phyloP scores from a whole-genome alignment of 2,888 invertebrate genomes.

The Polydrusus tereticollis region DNA sequence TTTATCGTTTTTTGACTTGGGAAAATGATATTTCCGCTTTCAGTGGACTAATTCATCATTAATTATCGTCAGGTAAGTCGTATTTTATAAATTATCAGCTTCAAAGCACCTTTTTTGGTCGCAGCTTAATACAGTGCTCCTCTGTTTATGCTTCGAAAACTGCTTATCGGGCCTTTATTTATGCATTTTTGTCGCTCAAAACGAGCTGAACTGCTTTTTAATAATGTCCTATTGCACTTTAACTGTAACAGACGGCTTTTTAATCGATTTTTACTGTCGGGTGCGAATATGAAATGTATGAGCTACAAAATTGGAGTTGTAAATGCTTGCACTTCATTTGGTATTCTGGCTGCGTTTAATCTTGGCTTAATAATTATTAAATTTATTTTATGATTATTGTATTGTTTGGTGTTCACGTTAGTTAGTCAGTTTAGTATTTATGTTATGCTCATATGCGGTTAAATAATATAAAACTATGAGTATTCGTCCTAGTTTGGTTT shows the following conservation, averaged over 20 bases:
- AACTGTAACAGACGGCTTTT: slow-evolving; percentile 10
- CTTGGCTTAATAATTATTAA: slow-evolving; percentile 35
- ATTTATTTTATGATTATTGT: slow-evolving; percentile 21
- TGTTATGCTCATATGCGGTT: not conserved
- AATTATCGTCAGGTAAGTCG: slow-evolving; percentile 41
- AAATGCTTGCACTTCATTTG: slow-evolving; percentile 21
- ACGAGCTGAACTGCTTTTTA: slow-evolving; percentile 17
- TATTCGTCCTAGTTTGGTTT: no score
- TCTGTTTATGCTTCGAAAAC: slow-evolving; percentile 27
- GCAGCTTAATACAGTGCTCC: not conserved
- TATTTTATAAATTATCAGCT: not conserved
- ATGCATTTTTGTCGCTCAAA: slow-evolving; percentile 24
- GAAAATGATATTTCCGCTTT: slow-evolving; percentile 16
- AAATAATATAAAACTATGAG: no score
- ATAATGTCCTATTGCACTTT: slow-evolving; percentile 11
- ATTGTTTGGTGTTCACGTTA: slow-evolving; percentile 1
- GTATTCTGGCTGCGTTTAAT: slow-evolving; percentile 22
- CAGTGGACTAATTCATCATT: slow-evolving; percentile 22
- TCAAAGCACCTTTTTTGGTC: not conserved
- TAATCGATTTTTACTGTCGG: slow-evolving; percentile 23
- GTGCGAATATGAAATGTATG: slow-evolving; percentile 10
- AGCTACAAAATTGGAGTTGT: slow-evolving; percentile 15
- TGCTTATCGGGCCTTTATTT: slow-evolving; percentile 28
- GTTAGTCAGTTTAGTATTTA: not conserved
- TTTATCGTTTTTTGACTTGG: slow-evolving; percentile 28